Base-by-base conservation (phyloP, 2,888 invertebrate genomes). In the Aethes cnicana region DNA sequence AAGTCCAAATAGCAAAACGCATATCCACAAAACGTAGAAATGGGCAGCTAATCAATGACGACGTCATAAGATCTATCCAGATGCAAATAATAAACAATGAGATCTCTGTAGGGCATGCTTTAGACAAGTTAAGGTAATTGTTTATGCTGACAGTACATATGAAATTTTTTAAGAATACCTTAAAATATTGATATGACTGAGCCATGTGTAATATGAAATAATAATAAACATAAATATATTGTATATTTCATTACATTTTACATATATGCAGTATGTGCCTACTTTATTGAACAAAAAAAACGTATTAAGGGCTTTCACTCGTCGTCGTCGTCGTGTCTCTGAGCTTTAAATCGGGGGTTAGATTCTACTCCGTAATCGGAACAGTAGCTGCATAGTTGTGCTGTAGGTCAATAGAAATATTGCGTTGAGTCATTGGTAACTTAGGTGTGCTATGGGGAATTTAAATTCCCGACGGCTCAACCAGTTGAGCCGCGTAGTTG, bases 1-100 rank as follows among this genome's bases (percentile, higher is more conserved):
- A 48, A 25, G 30, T 33, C 37, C 47, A 48, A 47, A 47, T 47
- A 48, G 39, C 39, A 48, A 48, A 37, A 48, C 30, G 47, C 30
- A 9, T 48, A 37, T 41, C 47, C 32, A 21, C 39, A 39, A 47
- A 47, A 47, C 47, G 47, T 21, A 39, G 39, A 39, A 48, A 32
- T 32, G 17, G 5, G 28, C 47, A 48, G 37, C 30, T 32, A 12
- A 37, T 37, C 47, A 47, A 37, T 36, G 37, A 47, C 11, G 20
- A 47, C 20, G 36, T 47, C 21, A 47, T 47, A 28, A 47, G 37
- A 47, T 47, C 37, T 47, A 21, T 47, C 47, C 39, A 47, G 39
- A 47, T 47, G 47, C 47, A 47, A 47, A 23, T 47, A 30, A 26
- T 39, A 18, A 39, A 18, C 28, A 37, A 37, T 28, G 47, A 39